phyloP scores from a whole-genome alignment of 2,113 vertebrate species.

The Dermatemys mawii region DNA sequence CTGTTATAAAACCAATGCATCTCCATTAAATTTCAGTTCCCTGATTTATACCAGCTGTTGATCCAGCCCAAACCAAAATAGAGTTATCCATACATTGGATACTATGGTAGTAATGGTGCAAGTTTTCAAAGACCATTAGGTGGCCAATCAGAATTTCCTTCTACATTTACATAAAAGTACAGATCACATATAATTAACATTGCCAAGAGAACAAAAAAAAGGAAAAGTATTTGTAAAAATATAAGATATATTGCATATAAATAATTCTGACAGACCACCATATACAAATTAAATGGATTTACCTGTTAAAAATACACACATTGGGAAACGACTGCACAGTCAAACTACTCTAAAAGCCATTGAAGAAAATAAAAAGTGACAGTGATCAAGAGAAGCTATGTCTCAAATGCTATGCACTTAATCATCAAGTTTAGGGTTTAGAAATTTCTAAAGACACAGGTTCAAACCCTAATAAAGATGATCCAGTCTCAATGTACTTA shows the following conservation, averaged over 20 bases:
- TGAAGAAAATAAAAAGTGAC: neutral
- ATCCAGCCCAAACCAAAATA: neutral
- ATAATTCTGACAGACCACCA: neutral
- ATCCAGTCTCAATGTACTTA: neutral
- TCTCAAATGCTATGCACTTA: neutral
- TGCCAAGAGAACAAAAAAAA: neutral
- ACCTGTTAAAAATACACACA: neutral
- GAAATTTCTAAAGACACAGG: neutral
- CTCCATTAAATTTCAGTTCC: neutral
- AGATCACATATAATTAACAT: neutral
- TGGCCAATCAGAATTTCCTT: neutral
- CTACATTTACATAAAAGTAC: neutral
- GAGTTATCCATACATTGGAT: neutral
- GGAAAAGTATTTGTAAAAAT: neutral
- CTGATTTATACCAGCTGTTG: neutral
- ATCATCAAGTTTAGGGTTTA: neutral
- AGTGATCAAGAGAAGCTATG: neutral
- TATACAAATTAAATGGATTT: neutral
- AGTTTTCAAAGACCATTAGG: neutral
- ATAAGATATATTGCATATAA: no score
- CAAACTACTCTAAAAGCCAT: neutral
- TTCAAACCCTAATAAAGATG: neutral
- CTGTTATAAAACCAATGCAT: neutral
- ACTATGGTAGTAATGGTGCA: neutral
- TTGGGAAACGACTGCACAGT: neutral